Base-by-base conservation (phyloP, 1,140 invertebrate species). In the Drosophila setifemur region DNA sequence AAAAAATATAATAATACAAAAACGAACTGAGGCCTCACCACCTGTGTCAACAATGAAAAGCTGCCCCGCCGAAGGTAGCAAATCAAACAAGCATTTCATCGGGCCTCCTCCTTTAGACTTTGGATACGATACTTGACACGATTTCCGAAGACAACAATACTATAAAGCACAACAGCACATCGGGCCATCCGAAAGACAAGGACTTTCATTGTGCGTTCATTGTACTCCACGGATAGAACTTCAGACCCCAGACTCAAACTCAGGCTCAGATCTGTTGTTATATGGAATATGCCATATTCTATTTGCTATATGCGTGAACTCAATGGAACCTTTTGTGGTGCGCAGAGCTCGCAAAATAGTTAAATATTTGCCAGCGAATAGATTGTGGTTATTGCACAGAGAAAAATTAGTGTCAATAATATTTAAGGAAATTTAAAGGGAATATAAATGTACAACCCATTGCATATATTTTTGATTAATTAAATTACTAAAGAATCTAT, bases 1-100 rank as follows among this genome's bases (percentile, higher is more conserved):
- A 23, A 68, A 7, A 37, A 57, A 23, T 31, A 26, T 31, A 23
- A 68, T 33, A 26, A 40, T 70, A 19, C 12, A 18, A 37, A 7
- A 37, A 12, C 4, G 14, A 12, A 37, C 14, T n/a, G n/a, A n/a
- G n/a, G n/a, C n/a, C 63, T 18, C 60, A 48, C 60, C 74, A 86
- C 82, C 82, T 86, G 82, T 87, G 82, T 81, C 77, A 86, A 86
- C 82, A 87, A 73, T 87, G 76, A 68, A 83, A 54, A 69, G 53
- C 72, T 61, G 55, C 68, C 72, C 28, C 14, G 29, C 48, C 43
- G 49, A 50, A 50, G 54, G 50, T 69, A 73, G 63, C 69, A 83
- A 83, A 73, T 70, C 66, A 81, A 81, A 57, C 68, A 78, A 68
- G 37, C 76, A 72, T 18, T 44, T 61, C 60, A 18, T 23, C 8